phyloP scores from a whole-genome alignment of 30 jellyfish, hydroid and myxozoan genomes.

The Phacellophora camtschatica region DNA sequence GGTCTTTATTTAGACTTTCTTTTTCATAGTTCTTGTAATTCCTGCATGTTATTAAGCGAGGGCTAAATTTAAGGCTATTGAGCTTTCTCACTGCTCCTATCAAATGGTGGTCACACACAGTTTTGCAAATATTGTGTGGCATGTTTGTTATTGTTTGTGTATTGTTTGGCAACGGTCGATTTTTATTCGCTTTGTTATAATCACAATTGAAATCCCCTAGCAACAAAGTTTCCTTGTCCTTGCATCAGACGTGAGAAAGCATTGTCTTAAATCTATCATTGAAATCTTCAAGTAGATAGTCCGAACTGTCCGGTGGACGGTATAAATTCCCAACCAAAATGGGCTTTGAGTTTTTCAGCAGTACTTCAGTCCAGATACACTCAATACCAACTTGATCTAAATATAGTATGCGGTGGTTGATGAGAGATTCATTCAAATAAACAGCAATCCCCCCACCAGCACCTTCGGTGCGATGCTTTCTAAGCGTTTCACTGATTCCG shows the following conservation, averaged over 20 bases:
- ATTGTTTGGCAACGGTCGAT: neutral
- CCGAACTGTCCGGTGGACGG: conserved; percentile 46
- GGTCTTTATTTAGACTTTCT: conserved; percentile 28
- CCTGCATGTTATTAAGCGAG: conserved; percentile 59
- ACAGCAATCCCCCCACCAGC: conserved; percentile 43
- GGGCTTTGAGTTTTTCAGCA: conserved; percentile 39
- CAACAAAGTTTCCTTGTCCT: conserved; percentile 33
- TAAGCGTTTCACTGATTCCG: conserved; percentile 34
- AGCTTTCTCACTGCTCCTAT: conserved; percentile 47
- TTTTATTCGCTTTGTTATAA: conserved; percentile 18
- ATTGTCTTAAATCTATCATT: conserved; percentile 17
- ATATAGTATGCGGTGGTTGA: conserved; percentile 31
- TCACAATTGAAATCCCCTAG: conserved; percentile 30
- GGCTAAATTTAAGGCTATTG: conserved; percentile 51
- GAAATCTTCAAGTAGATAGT: conserved; percentile 33
- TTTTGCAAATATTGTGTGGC: conserved; percentile 51
- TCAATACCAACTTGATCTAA: conserved; percentile 36
- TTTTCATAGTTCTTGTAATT: conserved; percentile 45
- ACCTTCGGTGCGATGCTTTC: conserved; percentile 39
- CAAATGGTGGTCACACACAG: conserved; percentile 48
- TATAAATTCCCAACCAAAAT: conserved; percentile 35
- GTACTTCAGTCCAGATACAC: conserved; percentile 37
- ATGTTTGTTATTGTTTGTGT: conserved; percentile 8
- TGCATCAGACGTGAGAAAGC: conserved; percentile 15
- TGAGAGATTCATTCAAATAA: conserved; percentile 22